Evolutionary conservation across 2,888 invertebrate genomes (phyloP), one percentile per base, ranked within the genome.

Genomic region (Brachylomia viminalis): DNA sequence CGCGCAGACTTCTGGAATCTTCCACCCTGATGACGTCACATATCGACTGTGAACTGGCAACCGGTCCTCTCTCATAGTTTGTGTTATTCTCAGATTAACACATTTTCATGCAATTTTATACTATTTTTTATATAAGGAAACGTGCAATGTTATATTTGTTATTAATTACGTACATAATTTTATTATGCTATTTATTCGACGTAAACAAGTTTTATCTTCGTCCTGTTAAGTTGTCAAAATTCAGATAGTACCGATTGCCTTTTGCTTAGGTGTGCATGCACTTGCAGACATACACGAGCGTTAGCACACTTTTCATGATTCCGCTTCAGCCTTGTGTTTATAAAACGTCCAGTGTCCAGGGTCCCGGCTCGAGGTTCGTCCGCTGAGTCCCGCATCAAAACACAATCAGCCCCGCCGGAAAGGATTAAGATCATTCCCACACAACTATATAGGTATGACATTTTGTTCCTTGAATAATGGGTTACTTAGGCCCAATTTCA

Each of bases 371-470:
- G 87, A 89, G 91, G 89, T 91, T 90, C 91, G 90, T 88, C 88
- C 87, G 88, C 79, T 82, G 86, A 87, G 89, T 90, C 91, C 90
- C 90, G 91, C 93, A 93, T 95, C 95, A 95, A 93, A 94, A 94
- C 91, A 94, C 95, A 94, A 94, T 95, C 90, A 93, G 88, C 87
- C 85, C 85, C 85, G 83, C 88, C 90, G 88, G 87, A 87, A 88
- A 88, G 93, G 94, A 94, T 95, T 95, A 94, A 93, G 91, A 89
- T 91, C 87, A 86, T 86, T 87, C 87, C 87, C 84, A 86, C 90
- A 84, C 89, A 93, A 94, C 93, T 93, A 93, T 17, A 54, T 77
- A n/a, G n/a, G n/a, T n/a, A 77, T 73, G 93, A 92, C 91, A 92
- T 90, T 92, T 90, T 90, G 91, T 90, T 88, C 87, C 90, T 91